Base-by-base conservation (phyloP, 2,113 vertebrate genomes). In the Periophthalmus modestus region DNA sequence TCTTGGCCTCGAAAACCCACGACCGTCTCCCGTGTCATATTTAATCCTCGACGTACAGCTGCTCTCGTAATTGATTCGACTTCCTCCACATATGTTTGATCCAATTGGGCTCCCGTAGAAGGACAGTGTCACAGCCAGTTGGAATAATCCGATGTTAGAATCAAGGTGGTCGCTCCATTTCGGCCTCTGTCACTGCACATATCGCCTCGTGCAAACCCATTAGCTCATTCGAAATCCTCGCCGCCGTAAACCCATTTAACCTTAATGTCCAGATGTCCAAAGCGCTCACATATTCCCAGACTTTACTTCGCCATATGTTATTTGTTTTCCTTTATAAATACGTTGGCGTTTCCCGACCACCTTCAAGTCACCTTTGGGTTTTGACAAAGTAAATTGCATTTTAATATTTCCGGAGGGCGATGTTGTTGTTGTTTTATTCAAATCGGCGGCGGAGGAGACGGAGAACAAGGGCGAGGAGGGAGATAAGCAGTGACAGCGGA, bases 351-450 rank as follows among this genome's bases (percentile, higher is more conserved):
- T n/a, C 19, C 62, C 34, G 62, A 39, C 62, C 62, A 65, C 62
- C 36, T 65, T 65, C 62, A 3, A 11, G 3, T 65, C 62, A 43
- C 62, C 62, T 65, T 65, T 39, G 13, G 34, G 34, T 34, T 65
- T 39, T 65, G 62, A 65, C 62, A 39, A 34, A 65, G 62, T 43
- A 65, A 65, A 65, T 65, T 65, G 62, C 62, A 65, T 65, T 65
- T 65, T 65, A 65, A 65, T 65, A 65, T 43, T 65, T 65, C 59
- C 43, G 34, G 62, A 65, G 62, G 62, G 62, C 34, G 21, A 13
- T 65, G 62, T 39, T 65, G 34, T 65, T 65, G 34, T 65, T 65
- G 62, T 65, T 65, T 65, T 65, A 65, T 43, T 65, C 34, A 39
- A 65, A 65, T 21, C 9, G 3, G 62, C 10, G 3, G 34, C 21